A percentile compares a stretch with the other conserved stretches of the same genome.
Evolutionary conservation across 2,113 vertebrate species (phyloP).

Genomic region (Scortum barcoo): DNA sequence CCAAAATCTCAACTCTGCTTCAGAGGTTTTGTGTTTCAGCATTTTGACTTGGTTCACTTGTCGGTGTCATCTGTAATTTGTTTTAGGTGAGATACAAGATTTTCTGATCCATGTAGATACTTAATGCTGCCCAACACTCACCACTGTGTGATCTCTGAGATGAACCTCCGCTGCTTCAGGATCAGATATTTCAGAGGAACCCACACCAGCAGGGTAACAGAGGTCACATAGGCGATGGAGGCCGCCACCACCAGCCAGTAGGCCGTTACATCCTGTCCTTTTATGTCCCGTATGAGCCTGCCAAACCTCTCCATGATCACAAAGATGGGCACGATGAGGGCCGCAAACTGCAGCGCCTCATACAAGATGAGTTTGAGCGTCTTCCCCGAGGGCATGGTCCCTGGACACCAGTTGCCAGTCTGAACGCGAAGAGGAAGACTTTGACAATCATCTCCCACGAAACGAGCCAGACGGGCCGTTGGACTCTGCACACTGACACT

Average conservation of each 20-base stretch:
- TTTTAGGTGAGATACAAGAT: background rate
- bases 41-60: background rate
- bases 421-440: constrained; percentile 24
- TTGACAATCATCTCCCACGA: constrained; percentile 53
- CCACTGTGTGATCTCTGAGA: constrained; percentile 77
- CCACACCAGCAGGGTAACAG: constrained; percentile 86
- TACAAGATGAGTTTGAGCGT: constrained; percentile 83
- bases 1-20: background rate
- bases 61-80: background rate
- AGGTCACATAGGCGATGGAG: constrained; percentile 86
- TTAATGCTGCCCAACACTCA: constrained; percentile 64
- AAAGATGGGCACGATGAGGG: constrained; percentile 68
- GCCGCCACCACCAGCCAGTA: constrained; percentile 89
- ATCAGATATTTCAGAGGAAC: constrained; percentile 87
- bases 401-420: constrained; percentile 27
- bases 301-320: constrained; percentile 84
- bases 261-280: constrained; percentile 36
- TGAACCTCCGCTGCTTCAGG: constrained; percentile 74
- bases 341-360: constrained; percentile 83
- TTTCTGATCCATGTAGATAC: background rate
- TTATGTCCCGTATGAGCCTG: constrained; percentile 48
- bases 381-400: constrained; percentile 81
- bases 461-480: constrained; percentile 36
- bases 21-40: background rate
- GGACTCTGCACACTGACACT: constrained; percentile 80